phyloP scores from a whole-genome alignment of 2,888 invertebrate genomes.

The Plusia festucae region DNA sequence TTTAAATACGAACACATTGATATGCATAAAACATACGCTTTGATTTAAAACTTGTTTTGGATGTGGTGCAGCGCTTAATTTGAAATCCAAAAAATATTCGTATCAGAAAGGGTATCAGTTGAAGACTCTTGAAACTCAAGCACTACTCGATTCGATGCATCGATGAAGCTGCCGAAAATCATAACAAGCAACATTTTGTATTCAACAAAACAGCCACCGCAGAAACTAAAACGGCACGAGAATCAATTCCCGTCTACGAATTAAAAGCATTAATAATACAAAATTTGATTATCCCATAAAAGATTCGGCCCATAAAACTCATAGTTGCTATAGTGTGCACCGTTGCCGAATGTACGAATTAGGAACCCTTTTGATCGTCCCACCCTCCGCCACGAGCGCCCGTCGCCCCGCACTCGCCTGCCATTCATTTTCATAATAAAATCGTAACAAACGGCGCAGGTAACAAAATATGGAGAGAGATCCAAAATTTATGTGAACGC shows the following conservation, averaged over 20 bases:
- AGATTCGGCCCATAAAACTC: conserved; percentile 88
- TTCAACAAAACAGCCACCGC: conserved; percentile 37
- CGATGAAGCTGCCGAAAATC: conserved; percentile 27
- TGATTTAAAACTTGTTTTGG: conserved; percentile 44
- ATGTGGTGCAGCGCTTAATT: conserved; percentile 13
- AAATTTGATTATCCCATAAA: conserved; percentile 90
- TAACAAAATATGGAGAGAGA: conserved; percentile 88
- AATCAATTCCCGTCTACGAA: conserved; percentile 83
- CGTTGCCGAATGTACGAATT: conserved; percentile 86
- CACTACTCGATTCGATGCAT: conserved; percentile 18
- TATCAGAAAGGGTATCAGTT: conserved; percentile 12
- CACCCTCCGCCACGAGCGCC: conserved; percentile 60
- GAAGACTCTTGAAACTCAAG: conserved; percentile 23
- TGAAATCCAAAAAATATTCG: conserved; percentile 13
- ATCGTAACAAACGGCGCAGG: conserved; percentile 88
- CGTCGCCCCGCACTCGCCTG: conserved; percentile 70
- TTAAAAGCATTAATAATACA: conserved; percentile 87
- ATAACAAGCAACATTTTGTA: conserved; percentile 30
- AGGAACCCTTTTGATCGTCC: conserved; percentile 87
- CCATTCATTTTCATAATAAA: conserved; percentile 90
- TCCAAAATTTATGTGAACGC: conserved; percentile 84
- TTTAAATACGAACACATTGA: conserved; percentile 38
- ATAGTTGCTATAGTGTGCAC: conserved; percentile 84
- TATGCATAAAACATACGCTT: conserved; percentile 51
- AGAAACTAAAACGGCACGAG: conserved; percentile 53